Evolutionary conservation across 2,797 vertebrate species (phyloP), one percentile per base, ranked within the genome.

Genomic region (Orestias chungarensis): DNA sequence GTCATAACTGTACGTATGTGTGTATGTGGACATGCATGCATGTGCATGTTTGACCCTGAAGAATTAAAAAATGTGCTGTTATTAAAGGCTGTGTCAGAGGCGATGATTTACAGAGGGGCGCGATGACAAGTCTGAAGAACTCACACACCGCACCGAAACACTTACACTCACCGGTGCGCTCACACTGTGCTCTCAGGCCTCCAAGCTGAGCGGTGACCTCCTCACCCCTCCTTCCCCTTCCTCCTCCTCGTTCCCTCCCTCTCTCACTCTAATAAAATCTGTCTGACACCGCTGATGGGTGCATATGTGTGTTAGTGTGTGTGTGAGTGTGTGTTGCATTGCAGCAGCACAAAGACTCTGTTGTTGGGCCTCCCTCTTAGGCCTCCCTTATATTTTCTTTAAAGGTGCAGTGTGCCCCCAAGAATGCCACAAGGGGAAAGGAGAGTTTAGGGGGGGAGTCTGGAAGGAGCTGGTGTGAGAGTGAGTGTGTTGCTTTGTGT

Each of bases 311-410:
- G 76, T 76, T 76, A 6, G 64, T 18, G 71, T 68, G 50, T 57
- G 20, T 44, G 55, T 52, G 70, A 68, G 50, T 69, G 68, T 82
- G 64, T 73, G 64, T 70, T 55, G 70, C 79, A 85, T 66, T 11
- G 84, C 91, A 86, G 91, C 92, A 93, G 93, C 92, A 94, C 94
- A 95, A 94, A 93, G 93, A 75, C 91, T 90, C 91, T 93, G 93
- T 95, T 95, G 94, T 95, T 94, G 91, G 91, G 88, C 91, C 91
- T 92, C 89, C 88, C 90, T 91, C 89, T 91, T 88, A 89, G 89
- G 91, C 93, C 93, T 94, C 92, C 85, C 91, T 91, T 90, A 93
- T 94, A 92, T 94, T 94, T 94, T 94, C 93, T 95, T 95, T 95
- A 95, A 95, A 95, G 94, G 94, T 94, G 92, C 93, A 95, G 94